phyloP scores from a whole-genome alignment of 2,888 invertebrate species.

The Anorthoa munda region DNA sequence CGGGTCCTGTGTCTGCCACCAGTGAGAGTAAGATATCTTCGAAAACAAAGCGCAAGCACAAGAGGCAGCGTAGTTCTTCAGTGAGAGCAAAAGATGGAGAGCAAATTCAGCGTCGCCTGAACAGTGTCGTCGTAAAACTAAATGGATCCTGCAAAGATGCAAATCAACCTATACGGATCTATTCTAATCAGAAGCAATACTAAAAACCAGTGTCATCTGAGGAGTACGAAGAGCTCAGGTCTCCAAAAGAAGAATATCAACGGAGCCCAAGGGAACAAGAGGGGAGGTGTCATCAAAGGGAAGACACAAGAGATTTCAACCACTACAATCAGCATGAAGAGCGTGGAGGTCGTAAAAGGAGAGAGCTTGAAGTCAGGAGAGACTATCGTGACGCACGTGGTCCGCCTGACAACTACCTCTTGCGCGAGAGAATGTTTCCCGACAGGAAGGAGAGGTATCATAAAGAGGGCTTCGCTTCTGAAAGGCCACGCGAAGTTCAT shows the following conservation, averaged over 20 bases:
- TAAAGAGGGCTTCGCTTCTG: constrained; percentile 79
- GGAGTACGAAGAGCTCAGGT: constrained; percentile 78
- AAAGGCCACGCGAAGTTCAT: constrained; percentile 81
- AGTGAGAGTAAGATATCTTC: constrained; percentile 85
- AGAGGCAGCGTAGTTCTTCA: constrained; percentile 79
- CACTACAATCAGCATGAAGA: constrained; percentile 84
- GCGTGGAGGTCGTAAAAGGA: constrained; percentile 78
- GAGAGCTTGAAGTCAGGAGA: constrained; percentile 78
- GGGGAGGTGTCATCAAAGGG: constrained; percentile 74
- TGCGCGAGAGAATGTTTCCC: constrained; percentile 79
- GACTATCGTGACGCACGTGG: constrained; percentile 83
- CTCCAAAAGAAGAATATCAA: constrained; percentile 76
- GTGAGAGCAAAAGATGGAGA: constrained; percentile 76
- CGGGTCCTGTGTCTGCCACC: constrained; percentile 74
- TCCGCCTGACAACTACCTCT: constrained; percentile 80
- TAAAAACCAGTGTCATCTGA: constrained; percentile 78
- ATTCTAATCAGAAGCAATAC: constrained; percentile 85
- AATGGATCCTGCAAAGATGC: constrained; percentile 80
- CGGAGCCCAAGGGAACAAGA: constrained; percentile 79
- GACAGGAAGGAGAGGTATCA: constrained; percentile 84
- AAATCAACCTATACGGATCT: constrained; percentile 82
- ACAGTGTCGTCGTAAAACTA: constrained; percentile 87
- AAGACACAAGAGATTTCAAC: constrained; percentile 81
- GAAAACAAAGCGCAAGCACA: constrained; percentile 86
- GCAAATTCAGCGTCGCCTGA: constrained; percentile 78